Percentiles rank a stretch among this genome's conserved stretches.
phyloP scores from a whole-genome alignment of 2,888 invertebrate species.

The Creontiades dilutus region DNA sequence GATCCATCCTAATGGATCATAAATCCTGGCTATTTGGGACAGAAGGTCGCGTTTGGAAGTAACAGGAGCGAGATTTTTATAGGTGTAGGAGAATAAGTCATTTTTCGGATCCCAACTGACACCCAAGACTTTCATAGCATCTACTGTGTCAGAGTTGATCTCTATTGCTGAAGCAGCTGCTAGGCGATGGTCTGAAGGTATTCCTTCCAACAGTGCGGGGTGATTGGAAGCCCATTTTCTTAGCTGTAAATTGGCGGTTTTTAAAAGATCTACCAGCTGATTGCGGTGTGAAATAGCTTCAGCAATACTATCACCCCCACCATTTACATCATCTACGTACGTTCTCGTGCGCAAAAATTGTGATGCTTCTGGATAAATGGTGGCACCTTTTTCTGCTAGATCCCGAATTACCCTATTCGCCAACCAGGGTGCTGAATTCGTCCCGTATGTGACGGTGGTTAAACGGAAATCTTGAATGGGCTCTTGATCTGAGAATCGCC shows the following conservation, averaged over 20 bases:
- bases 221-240: constrained; percentile 37
- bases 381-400: background rate
- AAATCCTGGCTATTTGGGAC: too few relatives aligned
- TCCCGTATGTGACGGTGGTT: constrained; percentile 41
- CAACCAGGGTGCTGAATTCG: constrained; percentile 20
- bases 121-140: too few relatives aligned
- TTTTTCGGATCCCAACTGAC: too few relatives aligned
- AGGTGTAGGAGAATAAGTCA: too few relatives aligned
- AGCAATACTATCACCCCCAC: background rate
- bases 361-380: background rate
- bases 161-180: background rate
- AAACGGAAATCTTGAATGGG: too few relatives aligned
- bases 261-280: constrained; percentile 18
- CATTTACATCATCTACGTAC: constrained; percentile 50
- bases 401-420: constrained; percentile 26
- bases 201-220: background rate
- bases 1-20: too few relatives aligned
- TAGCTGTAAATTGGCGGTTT: constrained; percentile 4
- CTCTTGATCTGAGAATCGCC: too few relatives aligned
- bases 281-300: background rate
- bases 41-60: too few relatives aligned
- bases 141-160: too few relatives aligned
- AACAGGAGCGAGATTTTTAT: too few relatives aligned
- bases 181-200: background rate
- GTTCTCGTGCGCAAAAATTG: background rate